Base-by-base conservation (phyloP, 2,888 invertebrate genomes). In the Lepidochitona cinerea region DNA sequence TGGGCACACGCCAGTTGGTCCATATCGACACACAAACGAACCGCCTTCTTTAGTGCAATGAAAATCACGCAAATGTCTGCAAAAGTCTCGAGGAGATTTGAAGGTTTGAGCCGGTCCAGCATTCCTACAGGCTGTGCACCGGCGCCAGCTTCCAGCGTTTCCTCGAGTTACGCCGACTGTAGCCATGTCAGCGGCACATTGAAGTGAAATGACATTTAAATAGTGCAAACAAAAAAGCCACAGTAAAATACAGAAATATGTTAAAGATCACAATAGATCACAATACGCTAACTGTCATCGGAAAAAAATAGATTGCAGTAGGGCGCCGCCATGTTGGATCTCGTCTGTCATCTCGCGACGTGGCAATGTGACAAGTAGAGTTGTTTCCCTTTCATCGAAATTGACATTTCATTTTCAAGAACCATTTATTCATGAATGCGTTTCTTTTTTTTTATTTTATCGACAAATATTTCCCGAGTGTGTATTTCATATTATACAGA, bases 31-130 rank as follows among this genome's bases (percentile, higher is more conserved):
- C 18, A 96, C 94, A 88, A 94, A 95, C 26, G 96, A 95, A 36
- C 96, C 96, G 72, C 96, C 96, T 91, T 96, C 96, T 84, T 93
- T 94, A 32, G 95, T 94, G 89, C 95, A 95, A 88, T 96, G 96
- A 74, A 94, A 93, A 72, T 94, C 94, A 84, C 95, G 93, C 81
- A 96, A 91, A 90, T 96, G 96, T 83, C 95, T 95, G 90, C 74
- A 93, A 92, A 90, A 91, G 68, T 91, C 89, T 71, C 82, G 75
- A 2, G 89, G 85, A 2, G 89, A 88, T 74, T 87, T 88, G 80
- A 89, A 89, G 2, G 7, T 35, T 52, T 9, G 18, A 52, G 35
- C 36, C 9, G 37, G n/a, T 37, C 70, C 67, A 66, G 68, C 75
- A 52, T 81, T 81, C 35, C 75, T 74, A 77, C 89, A 89, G 23